Percentiles rank a stretch among this genome's conserved stretches.
Conservation (phyloP, 1,140 invertebrate species). For the Caerostris extrusa region DNA sequence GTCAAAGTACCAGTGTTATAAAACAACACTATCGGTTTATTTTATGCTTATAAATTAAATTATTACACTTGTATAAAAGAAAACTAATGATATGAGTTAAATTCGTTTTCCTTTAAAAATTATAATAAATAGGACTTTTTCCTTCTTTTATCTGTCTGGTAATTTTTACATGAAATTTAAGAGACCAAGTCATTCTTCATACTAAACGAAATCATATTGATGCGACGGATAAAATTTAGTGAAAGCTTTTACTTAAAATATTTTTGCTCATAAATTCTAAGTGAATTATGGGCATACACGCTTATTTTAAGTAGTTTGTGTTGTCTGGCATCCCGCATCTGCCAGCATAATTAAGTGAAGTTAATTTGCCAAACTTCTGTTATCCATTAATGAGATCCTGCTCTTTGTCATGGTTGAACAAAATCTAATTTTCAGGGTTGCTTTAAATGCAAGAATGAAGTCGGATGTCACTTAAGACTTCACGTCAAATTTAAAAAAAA, state of each 20-base stretch:
- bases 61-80: no score
- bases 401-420: neutral
- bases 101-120: no score
- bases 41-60: no score
- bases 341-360: neutral
- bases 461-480: neutral
- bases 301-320: neutral
- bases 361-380: neutral
- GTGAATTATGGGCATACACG: neutral
- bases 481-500: neutral
- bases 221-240: no score
- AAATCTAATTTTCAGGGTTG: slow-evolving; percentile 27
- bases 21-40: no score
- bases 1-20: no score
- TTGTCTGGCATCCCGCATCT: neutral
- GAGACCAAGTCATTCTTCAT: no score
- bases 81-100: no score
- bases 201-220: no score
- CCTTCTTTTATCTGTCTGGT: no score
- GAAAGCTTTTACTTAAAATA: neutral
- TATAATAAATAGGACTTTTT: no score
- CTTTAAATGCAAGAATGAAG: slow-evolving; percentile 18
- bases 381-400: neutral
- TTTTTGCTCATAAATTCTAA: neutral
- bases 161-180: no score